Base-by-base conservation (phyloP, 35 echinoderm and acorn worm species). In the Stichopus chloronotus region DNA sequence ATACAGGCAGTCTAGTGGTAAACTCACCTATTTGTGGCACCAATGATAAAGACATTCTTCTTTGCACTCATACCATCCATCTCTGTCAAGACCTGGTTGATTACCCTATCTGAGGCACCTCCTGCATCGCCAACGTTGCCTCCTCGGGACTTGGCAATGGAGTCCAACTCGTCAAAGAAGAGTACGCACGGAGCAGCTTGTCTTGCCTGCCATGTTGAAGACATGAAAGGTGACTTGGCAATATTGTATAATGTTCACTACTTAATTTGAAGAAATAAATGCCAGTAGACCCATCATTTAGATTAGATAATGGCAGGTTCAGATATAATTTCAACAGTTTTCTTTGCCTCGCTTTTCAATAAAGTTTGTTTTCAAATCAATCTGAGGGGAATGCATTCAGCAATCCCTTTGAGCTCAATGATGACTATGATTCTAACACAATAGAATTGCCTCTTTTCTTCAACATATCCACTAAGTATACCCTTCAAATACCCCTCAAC, bases 41-140 rank as follows among this genome's bases (percentile, higher is more conserved):
- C 97, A 81, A 99, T 99, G 92, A 99, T 99, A 85, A 99, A 99
- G 22, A 99, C 97, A 55, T 99, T 99, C 95, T 99, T 99, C 91
- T 98, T 98, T 7, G 92, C 65, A 79, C 95, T 77, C 97, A 99
- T 99, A 58, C 97, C 97, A 56, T 96, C 97, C 94, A 96, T 99
- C 84, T 96, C 95, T 25, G 95, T 99, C 68, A 96, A 56, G 23
- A 96, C 97, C 63, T 99, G 97, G 90, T 99, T 99, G 94, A 99
- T 99, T 52, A 99, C 97, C 84, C 95, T 92, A 65, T 96, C 95
- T 63, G 95, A 92, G 1, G 97, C 97, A 79, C 97, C 97, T 55
- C 97, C 97, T 63, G 93, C 97, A 94, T 99, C 97, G 59, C 97
- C 97, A 22, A 95, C 81, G 65, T 95, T 99, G 12, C 97, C 97